These are phyloP conservation scores for Autographa pulchrina DNA, from an alignment of 2,888 invertebrate genomes.

Conservation along the genomic window DNA sequence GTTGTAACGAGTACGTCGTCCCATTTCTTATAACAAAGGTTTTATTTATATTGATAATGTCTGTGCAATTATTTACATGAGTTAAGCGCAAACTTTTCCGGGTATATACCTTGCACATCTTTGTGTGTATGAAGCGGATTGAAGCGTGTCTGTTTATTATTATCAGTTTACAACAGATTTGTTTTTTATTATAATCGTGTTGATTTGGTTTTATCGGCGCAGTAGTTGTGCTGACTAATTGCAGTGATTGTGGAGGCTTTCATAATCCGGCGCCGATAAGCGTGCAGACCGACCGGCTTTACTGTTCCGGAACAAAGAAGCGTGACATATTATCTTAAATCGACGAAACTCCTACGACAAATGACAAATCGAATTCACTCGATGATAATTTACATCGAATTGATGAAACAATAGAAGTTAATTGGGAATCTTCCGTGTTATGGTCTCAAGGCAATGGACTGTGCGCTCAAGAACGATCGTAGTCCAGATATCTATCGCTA, in stretches of 20 bases:
- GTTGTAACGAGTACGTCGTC: slow-evolving; percentile 43
- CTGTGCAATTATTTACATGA: slow-evolving; percentile 52
- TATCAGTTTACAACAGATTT: slow-evolving; percentile 51
- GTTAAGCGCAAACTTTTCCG: slow-evolving; percentile 40
- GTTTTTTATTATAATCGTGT: slow-evolving; percentile 35
- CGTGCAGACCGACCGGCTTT: slow-evolving; percentile 61
- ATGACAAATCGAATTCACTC: slow-evolving; percentile 24
- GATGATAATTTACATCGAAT: slow-evolving; percentile 13
- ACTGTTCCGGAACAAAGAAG: slow-evolving; percentile 68
- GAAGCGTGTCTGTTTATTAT: slow-evolving; percentile 25
- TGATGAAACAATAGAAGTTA: not conserved
- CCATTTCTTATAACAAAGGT: slow-evolving; percentile 47
- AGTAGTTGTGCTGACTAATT: slow-evolving; percentile 62
- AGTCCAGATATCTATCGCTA: not conserved
- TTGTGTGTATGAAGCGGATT: slow-evolving; percentile 29
- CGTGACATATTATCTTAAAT: slow-evolving; percentile 58
- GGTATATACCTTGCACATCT: slow-evolving; percentile 31
- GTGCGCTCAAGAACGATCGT: not conserved
- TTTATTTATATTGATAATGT: slow-evolving; percentile 50
- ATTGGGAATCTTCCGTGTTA: slow-evolving; percentile 15
- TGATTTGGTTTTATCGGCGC: slow-evolving; percentile 46
- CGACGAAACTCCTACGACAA: slow-evolving; percentile 49
- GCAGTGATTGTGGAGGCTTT: slow-evolving; percentile 69
- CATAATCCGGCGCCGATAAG: slow-evolving; percentile 70
- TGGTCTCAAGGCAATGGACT: slow-evolving; percentile 3